Evolutionary conservation across 92 coral and sea anemone genomes (phyloP).

Genomic region (Palythoa grandiflora): DNA sequence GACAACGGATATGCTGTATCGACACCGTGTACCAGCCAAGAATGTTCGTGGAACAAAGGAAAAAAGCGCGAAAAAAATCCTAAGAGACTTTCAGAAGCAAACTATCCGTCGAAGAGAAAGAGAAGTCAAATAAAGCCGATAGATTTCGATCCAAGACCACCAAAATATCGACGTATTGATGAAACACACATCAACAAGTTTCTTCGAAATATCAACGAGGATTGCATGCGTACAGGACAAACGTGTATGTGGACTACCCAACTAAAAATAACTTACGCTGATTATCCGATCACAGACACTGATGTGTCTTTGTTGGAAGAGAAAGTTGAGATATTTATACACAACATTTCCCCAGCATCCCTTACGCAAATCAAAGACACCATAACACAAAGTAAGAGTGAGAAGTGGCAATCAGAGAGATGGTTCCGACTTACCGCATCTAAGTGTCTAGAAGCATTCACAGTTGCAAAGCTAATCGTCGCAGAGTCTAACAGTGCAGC

Average conservation of each 20-base stretch:
- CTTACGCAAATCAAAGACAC: conserved; percentile 30
- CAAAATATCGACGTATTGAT: conserved; percentile 3
- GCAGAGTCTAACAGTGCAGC: conserved; percentile 37
- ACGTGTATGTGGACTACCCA: conserved; percentile 44
- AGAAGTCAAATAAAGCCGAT: not conserved
- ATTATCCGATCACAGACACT: conserved; percentile 1
- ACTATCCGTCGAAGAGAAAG: conserved; percentile 32
- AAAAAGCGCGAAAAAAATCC: conserved; percentile 53
- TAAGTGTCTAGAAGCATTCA: conserved; percentile 52
- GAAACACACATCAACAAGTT: conserved; percentile 11
- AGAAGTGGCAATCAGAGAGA: conserved; percentile 51
- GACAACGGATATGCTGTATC: conserved; percentile 39
- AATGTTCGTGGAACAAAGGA: conserved; percentile 73
- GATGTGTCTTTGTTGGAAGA: no score
- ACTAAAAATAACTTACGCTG: conserved; percentile 13
- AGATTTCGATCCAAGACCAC: conserved; percentile 48
- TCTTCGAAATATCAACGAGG: not conserved
- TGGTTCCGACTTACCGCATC: conserved; percentile 57
- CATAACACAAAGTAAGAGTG: conserved; percentile 26
- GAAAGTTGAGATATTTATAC: no score
- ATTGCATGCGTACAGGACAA: conserved; percentile 5
- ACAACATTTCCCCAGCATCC: not conserved
- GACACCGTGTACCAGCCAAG: conserved; percentile 58
- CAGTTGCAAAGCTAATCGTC: conserved; percentile 30
- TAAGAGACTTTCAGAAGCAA: not conserved